phyloP scores from a whole-genome alignment of 2,888 invertebrate genomes.

The Ophion costatus region DNA sequence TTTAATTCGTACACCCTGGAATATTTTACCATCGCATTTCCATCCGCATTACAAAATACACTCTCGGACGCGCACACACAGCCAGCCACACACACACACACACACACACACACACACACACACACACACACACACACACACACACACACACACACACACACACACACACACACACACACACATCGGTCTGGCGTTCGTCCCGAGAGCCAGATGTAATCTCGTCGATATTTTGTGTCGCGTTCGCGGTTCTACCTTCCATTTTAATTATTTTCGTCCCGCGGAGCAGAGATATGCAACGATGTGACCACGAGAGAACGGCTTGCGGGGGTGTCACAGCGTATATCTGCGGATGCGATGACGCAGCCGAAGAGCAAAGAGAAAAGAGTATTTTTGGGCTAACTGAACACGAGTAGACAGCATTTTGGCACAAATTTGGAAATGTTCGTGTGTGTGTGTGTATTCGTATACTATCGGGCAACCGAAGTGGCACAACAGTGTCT shows the following conservation, averaged over 20 bases:
- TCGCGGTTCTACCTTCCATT: conserved; percentile 76
- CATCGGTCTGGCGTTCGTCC: conserved; percentile 4
- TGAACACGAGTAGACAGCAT: background rate
- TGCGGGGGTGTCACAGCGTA: conserved; percentile 11
- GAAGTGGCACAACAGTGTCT: no score
- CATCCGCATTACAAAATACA: conserved; percentile 79
- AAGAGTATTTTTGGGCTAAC: conserved; percentile 4
- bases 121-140: background rate
- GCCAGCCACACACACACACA: no score
- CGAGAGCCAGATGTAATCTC: conserved; percentile 78
- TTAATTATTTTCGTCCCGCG: conserved; percentile 77
- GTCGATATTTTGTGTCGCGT: conserved; percentile 81
- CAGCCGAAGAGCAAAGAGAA: conserved; percentile 6
- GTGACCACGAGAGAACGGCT: conserved; percentile 37
- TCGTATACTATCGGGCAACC: no score
- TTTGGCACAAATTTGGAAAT: background rate
- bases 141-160: conserved; percentile 34
- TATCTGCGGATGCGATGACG: conserved; percentile 19
- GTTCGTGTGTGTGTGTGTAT: background rate
- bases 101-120: conserved; percentile 29
- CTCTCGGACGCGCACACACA: no score
- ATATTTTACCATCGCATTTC: conserved; percentile 83
- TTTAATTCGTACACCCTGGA: conserved; percentile 82
- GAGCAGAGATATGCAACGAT: conserved; percentile 46
- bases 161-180: background rate